Evolutionary conservation across 2,113 vertebrate genomes (phyloP).

Genomic region (Spilogale gracilis): DNA sequence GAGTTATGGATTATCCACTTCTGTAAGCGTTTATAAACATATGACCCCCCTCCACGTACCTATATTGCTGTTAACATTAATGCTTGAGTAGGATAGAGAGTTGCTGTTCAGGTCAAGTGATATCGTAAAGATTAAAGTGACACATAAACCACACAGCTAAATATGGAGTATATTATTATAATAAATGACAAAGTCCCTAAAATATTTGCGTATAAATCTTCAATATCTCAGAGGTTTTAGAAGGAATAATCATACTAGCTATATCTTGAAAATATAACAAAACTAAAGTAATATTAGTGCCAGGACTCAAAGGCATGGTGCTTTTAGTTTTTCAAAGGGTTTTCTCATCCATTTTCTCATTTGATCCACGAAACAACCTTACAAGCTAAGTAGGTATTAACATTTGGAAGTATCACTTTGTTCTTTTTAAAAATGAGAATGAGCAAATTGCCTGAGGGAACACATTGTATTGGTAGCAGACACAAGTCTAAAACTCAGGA

Average conservation of each 20-base stretch:
- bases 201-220: background rate
- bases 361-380: background rate
- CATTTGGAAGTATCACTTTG: background rate
- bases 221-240: background rate
- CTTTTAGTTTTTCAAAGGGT: background rate
- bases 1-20: background rate
- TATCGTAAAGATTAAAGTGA: background rate
- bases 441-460: background rate
- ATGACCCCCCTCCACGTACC: background rate
- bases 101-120: background rate
- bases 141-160: background rate
- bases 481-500: background rate
- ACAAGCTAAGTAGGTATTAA: background rate
- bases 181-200: background rate
- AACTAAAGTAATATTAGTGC: background rate
- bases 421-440: background rate
- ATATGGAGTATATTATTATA: background rate
- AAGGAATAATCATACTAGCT: background rate
- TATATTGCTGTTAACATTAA: background rate
- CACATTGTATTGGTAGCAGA: background rate
- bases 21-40: background rate
- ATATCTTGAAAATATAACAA: constrained; percentile 1
- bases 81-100: background rate
- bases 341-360: background rate
- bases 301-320: background rate